phyloP scores from a whole-genome alignment of 2,797 vertebrate species.

The Onychomys arenicola region DNA sequence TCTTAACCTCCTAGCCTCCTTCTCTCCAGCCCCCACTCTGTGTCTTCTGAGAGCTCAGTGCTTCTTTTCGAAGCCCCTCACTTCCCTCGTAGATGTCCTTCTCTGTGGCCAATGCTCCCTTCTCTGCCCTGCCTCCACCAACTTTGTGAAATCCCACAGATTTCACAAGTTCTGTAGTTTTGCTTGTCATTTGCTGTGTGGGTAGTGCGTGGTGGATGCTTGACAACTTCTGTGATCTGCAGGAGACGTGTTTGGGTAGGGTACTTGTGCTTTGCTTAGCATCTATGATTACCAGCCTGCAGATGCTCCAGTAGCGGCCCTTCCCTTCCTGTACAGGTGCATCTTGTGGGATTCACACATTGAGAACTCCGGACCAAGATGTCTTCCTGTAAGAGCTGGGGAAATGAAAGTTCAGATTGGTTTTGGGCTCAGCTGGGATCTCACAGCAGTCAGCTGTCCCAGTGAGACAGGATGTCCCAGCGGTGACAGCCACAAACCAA shows the following conservation, averaged over 20 bases:
- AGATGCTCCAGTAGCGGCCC: not conserved
- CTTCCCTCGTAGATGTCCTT: not conserved
- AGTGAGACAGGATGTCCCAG: not conserved
- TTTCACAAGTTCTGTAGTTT: constrained; percentile 66
- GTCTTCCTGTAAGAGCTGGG: not conserved
- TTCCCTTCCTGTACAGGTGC: not conserved
- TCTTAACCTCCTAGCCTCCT: too few relatives aligned
- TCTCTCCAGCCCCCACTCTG: not conserved
- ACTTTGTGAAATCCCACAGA: constrained; percentile 39
- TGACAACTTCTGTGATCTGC: not conserved
- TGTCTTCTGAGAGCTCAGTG: not conserved
- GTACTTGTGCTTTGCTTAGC: not conserved
- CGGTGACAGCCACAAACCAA: not conserved
- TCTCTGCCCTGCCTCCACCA: not conserved
- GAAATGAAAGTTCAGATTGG: not conserved
- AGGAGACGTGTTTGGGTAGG: not conserved
- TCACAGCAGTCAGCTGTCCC: not conserved
- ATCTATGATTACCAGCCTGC: not conserved
- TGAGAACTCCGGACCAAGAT: not conserved
- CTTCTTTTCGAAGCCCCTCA: not conserved
- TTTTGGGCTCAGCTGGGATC: not conserved
- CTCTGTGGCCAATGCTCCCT: not conserved
- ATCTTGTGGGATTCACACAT: not conserved
- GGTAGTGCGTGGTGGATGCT: accelerated
- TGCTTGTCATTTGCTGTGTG: not conserved